Percentiles rank a stretch among this genome's conserved stretches.
phyloP scores from a whole-genome alignment of 2,113 vertebrate genomes.

The Hippocampus abdominalis region DNA sequence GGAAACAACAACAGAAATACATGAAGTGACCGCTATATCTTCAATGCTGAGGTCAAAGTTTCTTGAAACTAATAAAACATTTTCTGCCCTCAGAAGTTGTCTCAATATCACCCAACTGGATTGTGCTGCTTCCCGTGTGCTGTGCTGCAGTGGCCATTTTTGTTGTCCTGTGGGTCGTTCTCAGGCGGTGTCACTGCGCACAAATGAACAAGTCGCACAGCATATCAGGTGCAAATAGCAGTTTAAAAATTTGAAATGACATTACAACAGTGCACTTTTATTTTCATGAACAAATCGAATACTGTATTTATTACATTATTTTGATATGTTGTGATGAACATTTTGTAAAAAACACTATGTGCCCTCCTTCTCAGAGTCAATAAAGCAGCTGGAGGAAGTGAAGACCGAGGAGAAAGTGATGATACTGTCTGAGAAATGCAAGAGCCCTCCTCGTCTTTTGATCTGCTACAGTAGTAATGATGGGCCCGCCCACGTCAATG shows the following conservation, averaged over 20 bases:
- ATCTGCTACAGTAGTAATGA: conserved; percentile 73
- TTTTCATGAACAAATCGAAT: not conserved
- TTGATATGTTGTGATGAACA: not conserved
- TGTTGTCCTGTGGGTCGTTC: conserved; percentile 25
- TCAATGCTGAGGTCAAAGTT: not conserved
- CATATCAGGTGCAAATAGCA: conserved; percentile 50
- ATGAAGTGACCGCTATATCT: not conserved
- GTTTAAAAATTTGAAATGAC: not conserved
- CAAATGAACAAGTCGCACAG: conserved; percentile 21
- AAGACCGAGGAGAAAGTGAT: conserved; percentile 36
- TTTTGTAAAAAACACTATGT: not conserved
- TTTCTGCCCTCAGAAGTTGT: not conserved
- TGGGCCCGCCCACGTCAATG: conserved; percentile 65
- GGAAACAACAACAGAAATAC: not conserved
- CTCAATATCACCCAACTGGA: conserved; percentile 8
- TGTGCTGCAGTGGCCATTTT: conserved; percentile 26
- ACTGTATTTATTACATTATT: too few species aligned
- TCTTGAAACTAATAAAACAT: not conserved
- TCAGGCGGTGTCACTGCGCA: conserved; percentile 27
- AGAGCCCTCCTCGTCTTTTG: conserved; percentile 65
- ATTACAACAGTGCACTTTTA: not conserved
- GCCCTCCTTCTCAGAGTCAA: conserved; percentile 41
- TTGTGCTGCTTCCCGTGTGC: conserved; percentile 44
- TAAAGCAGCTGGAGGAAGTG: conserved; percentile 39
- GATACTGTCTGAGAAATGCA: conserved; percentile 14